Conservation (phyloP, 2,113 vertebrate species). For the Rutilus rutilus region DNA sequence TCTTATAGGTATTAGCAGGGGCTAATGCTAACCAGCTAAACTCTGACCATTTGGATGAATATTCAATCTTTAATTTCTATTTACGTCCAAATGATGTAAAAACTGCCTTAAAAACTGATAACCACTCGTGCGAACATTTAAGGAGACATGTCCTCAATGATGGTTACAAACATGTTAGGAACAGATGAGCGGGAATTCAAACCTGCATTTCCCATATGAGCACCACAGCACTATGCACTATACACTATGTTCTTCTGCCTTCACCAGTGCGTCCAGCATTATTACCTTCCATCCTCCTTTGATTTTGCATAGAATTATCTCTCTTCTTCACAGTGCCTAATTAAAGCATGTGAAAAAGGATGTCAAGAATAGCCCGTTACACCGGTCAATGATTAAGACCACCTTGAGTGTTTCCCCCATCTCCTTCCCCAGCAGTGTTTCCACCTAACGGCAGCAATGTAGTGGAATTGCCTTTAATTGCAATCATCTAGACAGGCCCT, state of each 20-base stretch:
- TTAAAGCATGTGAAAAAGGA: conserved; percentile 43
- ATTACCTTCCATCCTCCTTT: conserved; percentile 24
- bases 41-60: too few relatives aligned
- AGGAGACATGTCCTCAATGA: background rate
- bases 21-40: too few relatives aligned
- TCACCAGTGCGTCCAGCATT: background rate
- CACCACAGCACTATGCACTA: background rate
- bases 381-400: conserved; percentile 70
- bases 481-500: conserved; percentile 72
- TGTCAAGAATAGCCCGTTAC: conserved; percentile 40
- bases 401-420: conserved; percentile 59
- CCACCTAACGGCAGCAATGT: conserved; percentile 44
- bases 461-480: conserved; percentile 79
- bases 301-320: conserved; percentile 23
- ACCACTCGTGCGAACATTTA: background rate
- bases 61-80: too few relatives aligned
- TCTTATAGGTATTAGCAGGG: too few relatives aligned
- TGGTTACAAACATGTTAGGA: background rate
- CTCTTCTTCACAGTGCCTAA: conserved; percentile 37
- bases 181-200: background rate
- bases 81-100: too few relatives aligned
- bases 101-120: background rate
- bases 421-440: conserved; percentile 50
- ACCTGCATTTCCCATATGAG: background rate
- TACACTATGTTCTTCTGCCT: background rate